Conservation (phyloP, 2,113 vertebrate genomes). For the Thymallus thymallus region DNA sequence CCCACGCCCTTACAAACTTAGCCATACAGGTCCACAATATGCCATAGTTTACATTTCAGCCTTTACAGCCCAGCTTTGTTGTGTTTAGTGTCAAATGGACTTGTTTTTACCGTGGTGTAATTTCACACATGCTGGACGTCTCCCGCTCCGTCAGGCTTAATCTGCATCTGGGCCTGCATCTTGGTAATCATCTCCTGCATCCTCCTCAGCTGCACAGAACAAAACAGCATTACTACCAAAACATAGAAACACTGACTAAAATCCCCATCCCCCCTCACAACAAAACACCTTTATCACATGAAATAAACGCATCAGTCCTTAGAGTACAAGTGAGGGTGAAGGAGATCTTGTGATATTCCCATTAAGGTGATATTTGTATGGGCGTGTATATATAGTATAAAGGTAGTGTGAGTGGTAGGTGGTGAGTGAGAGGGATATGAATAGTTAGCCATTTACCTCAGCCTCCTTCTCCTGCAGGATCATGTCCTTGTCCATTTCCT, state of each 20-base stretch:
- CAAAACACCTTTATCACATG: too few species aligned
- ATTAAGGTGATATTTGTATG: too few species aligned
- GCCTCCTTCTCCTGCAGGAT: conserved; percentile 98
- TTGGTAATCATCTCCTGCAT: conserved; percentile 98
- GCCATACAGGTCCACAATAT: too few species aligned
- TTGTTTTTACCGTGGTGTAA: neutral
- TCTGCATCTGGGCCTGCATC: conserved; percentile 97
- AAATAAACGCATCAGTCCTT: too few species aligned
- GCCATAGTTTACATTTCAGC: neutral
- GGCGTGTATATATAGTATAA: too few species aligned
- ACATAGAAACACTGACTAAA: too few species aligned
- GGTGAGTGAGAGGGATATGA: neutral
- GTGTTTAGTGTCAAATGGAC: too few species aligned
- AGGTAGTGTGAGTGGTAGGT: neutral
- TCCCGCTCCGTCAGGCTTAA: conserved; percentile 76
- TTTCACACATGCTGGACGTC: conserved; percentile 57
- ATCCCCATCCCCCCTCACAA: too few species aligned
- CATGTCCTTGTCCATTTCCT: conserved; percentile 95
- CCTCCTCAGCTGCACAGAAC: conserved; percentile 81
- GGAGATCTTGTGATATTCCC: too few species aligned
- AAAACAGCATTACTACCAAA: neutral
- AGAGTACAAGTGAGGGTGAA: too few species aligned
- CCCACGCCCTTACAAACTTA: too few species aligned
- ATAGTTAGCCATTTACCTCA: conserved; percentile 76
- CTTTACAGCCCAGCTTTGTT: too few species aligned